A percentile compares a stretch with the other conserved stretches of the same genome.
phyloP scores from a whole-genome alignment of 2,797 vertebrate species.

The Pangasius krempfi region DNA sequence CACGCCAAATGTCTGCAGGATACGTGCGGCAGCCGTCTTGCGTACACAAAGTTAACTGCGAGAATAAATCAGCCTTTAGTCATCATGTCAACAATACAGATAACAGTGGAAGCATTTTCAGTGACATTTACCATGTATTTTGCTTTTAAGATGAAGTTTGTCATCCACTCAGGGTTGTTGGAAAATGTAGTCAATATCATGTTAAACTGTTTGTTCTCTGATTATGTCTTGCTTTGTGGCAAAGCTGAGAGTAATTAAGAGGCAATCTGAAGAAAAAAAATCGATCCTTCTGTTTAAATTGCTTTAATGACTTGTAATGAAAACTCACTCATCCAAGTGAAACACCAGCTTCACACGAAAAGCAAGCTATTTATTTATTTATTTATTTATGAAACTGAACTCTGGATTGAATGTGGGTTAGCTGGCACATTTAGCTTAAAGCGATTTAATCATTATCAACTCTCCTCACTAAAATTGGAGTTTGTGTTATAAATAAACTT shows the following conservation, averaged over 20 bases:
- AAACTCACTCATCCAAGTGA: background rate
- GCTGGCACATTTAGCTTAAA: background rate
- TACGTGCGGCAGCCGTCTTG: background rate
- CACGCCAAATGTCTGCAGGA: background rate
- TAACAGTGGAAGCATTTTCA: background rate
- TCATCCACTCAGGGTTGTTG: background rate
- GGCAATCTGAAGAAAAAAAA: background rate
- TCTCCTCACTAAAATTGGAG: background rate
- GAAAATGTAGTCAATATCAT: background rate
- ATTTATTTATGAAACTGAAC: background rate
- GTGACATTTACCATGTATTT: background rate
- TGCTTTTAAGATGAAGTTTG: no score
- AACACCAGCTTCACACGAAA: background rate
- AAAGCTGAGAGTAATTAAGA: background rate
- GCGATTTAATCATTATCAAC: background rate
- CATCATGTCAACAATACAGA: background rate
- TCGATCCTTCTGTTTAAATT: background rate
- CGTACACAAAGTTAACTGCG: background rate
- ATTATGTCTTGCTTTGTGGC: background rate
- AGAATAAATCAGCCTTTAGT: background rate
- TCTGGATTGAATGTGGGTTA: background rate
- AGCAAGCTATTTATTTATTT: background rate
- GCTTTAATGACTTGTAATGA: background rate
- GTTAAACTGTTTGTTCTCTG: background rate
- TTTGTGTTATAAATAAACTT: background rate